Conservation (phyloP, 37 sponge, comb jelly and placozoan species). For the Aphrocallistes beatrix region DNA sequence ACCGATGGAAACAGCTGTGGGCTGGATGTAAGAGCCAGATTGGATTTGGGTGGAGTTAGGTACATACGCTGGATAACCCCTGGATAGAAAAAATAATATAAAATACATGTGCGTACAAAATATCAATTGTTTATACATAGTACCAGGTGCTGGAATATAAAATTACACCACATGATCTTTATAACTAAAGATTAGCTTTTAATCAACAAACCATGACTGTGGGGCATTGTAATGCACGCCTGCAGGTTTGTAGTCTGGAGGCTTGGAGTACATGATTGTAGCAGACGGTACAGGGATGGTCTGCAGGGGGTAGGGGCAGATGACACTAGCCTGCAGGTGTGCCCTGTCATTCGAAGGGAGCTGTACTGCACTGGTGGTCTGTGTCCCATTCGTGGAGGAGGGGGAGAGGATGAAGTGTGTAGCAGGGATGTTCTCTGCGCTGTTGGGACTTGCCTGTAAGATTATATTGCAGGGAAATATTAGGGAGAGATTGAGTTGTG, state of each 20-base stretch:
- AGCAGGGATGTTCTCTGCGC: background rate
- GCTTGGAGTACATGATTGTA: background rate
- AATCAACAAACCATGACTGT: background rate
- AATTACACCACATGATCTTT: too few species aligned
- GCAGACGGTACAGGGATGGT: background rate
- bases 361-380: background rate
- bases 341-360: background rate
- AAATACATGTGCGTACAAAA: too few species aligned
- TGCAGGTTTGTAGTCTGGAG: background rate
- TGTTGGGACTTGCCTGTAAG: background rate
- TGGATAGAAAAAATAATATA: background rate
- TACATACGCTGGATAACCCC: background rate
- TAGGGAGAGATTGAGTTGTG: background rate
- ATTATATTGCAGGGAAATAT: background rate
- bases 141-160: too few species aligned
- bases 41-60: background rate
- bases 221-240: background rate
- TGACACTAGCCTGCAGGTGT: background rate
- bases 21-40: conserved; percentile 10
- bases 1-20: background rate
- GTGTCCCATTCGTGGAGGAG: background rate
- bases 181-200: too few species aligned
- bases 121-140: too few species aligned
- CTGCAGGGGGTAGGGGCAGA: background rate
- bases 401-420: background rate